phyloP scores from a whole-genome alignment of 2,113 vertebrate genomes.

The Ornithorhynchus anatinus region DNA sequence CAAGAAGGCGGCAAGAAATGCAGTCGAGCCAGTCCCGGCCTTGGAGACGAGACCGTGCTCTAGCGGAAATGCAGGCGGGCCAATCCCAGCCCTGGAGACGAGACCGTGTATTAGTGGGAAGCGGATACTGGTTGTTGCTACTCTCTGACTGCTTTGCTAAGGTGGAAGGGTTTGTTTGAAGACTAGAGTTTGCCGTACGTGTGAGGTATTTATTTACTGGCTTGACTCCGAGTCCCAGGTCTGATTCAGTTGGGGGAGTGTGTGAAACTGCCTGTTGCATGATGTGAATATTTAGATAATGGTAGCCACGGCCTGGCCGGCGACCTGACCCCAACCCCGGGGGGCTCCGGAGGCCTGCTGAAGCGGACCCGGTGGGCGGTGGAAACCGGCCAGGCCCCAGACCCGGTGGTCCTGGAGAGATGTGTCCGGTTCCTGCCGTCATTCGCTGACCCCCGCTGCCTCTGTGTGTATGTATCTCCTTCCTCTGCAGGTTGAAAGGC shows the following conservation, averaged over 20 bases:
- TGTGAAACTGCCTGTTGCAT: constrained; percentile 56
- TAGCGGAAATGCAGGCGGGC: constrained; percentile 41
- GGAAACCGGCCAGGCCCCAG: constrained; percentile 50
- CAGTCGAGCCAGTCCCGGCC: neutral
- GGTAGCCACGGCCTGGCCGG: constrained; percentile 52
- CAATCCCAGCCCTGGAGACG: constrained; percentile 69
- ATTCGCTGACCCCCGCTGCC: constrained; percentile 44
- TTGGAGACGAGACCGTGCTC: no score
- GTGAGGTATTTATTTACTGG: constrained; percentile 73
- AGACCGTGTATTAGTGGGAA: constrained; percentile 73
- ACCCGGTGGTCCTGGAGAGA: constrained; percentile 60
- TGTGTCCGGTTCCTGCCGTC: constrained; percentile 52
- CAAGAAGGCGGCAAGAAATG: constrained; percentile 67
- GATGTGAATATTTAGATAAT: constrained; percentile 67
- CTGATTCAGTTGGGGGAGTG: constrained; percentile 59
- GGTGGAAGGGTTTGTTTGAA: constrained; percentile 74
- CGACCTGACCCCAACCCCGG: constrained; percentile 59
- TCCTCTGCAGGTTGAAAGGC: constrained; percentile 61
- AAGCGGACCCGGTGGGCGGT: constrained; percentile 53
- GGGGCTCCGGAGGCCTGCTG: constrained; percentile 48
- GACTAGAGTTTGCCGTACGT: constrained; percentile 74
- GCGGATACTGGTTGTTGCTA: constrained; percentile 68
- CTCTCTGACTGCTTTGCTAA: constrained; percentile 72
- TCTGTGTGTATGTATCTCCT: constrained; percentile 61
- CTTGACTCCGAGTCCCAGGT: constrained; percentile 66